Conservation (phyloP, 1,140 invertebrate genomes). For the Drosophila watanabei region DNA sequence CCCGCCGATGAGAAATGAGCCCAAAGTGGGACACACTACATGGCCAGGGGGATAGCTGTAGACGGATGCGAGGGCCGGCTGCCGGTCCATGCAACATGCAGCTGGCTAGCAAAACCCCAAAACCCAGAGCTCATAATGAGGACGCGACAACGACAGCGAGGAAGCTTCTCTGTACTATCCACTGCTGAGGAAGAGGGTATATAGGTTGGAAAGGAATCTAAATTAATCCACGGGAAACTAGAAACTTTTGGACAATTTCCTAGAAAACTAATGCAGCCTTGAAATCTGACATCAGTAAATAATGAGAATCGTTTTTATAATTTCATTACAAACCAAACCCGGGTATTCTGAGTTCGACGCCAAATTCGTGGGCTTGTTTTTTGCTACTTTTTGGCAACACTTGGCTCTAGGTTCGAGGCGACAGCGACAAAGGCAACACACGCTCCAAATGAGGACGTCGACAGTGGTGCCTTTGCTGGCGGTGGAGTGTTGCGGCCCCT, state of each 20-base stretch:
- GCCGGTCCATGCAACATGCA: slow-evolving; percentile 47
- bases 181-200: not conserved
- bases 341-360: not conserved
- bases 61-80: not conserved
- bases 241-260: not conserved
- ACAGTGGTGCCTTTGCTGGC: slow-evolving; percentile 29
- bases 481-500: slow-evolving; percentile 13
- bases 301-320: not conserved
- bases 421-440: slow-evolving; percentile 56
- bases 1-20: slow-evolving; percentile 70
- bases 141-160: slow-evolving; percentile 51
- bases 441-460: slow-evolving; percentile 51
- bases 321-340: not conserved
- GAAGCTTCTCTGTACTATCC: not conserved
- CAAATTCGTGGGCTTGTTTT: not conserved
- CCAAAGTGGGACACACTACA: slow-evolving; percentile 65
- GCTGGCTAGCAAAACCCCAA: slow-evolving; percentile 39
- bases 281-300: not conserved
- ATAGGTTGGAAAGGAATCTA: not conserved
- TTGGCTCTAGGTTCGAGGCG: slow-evolving; percentile 46
- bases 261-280: not conserved
- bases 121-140: slow-evolving; percentile 57
- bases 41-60: not conserved
- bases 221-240: too few relatives aligned
- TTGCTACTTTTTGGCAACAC: slow-evolving; percentile 53